Evolutionary conservation across 2,888 invertebrate genomes (phyloP).

Genomic region (Callimorpha dominula): DNA sequence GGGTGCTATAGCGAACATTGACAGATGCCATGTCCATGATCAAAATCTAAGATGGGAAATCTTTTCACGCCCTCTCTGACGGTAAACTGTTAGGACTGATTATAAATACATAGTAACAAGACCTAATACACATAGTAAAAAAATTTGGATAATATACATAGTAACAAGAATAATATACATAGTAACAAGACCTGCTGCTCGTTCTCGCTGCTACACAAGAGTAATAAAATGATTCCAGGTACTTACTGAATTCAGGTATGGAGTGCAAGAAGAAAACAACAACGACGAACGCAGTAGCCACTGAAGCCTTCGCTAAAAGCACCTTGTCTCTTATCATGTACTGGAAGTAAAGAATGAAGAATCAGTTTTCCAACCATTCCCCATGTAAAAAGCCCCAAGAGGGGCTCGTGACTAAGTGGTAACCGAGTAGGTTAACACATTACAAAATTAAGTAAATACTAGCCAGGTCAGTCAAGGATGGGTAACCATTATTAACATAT

Average conservation of each 20-base stretch:
- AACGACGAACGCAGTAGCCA: conserved; percentile 91
- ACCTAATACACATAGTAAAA: too few relatives aligned
- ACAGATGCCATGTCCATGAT: too few relatives aligned
- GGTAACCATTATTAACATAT: too few relatives aligned
- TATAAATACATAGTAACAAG: neutral
- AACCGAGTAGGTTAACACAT: too few relatives aligned
- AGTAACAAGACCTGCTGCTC: neutral
- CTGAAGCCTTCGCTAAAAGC: conserved; percentile 91
- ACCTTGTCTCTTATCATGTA: conserved; percentile 92
- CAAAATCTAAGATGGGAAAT: neutral
- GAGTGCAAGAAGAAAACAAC: conserved; percentile 94
- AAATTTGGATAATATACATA: too few relatives aligned
- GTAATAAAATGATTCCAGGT: neutral
- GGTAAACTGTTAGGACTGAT: neutral
- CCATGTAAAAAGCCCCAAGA: too few relatives aligned
- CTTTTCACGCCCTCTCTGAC: neutral
- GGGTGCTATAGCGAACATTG: too few relatives aligned
- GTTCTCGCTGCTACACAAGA: neutral
- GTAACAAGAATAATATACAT: neutral
- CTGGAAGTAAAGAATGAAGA: conserved; percentile 77
- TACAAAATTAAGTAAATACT: too few relatives aligned
- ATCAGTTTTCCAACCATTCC: neutral
- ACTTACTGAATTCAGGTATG: conserved; percentile 90
- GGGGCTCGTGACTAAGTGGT: too few relatives aligned
- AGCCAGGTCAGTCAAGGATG: too few relatives aligned